Evolutionary conservation across 2,797 vertebrate genomes (phyloP).

Genomic region (Notolepis coatsorum): DNA sequence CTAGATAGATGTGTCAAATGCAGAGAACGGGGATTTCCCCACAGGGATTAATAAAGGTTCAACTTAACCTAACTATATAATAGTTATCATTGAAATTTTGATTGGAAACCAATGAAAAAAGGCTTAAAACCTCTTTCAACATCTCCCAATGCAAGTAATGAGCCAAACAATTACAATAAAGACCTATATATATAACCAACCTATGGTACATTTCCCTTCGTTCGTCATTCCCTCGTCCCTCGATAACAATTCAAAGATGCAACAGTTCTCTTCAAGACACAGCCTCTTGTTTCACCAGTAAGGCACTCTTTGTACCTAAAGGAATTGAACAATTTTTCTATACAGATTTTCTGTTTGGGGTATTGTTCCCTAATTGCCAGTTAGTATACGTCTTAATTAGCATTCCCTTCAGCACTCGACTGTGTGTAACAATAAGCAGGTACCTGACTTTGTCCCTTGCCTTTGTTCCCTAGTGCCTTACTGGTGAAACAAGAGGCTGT

Average conservation of each 20-base stretch:
- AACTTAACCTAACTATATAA: no score
- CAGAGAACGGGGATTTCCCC: no score
- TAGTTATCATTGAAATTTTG: no score
- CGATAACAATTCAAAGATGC: slow-evolving; percentile 14
- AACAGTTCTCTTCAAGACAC: neutral
- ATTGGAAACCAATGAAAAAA: no score
- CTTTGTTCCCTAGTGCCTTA: neutral
- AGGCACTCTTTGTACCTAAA: neutral
- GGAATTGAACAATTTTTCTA: slow-evolving; percentile 10
- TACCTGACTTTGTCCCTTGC: neutral
- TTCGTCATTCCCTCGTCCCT: no score
- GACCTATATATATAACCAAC: no score
- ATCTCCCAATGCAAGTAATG: no score
- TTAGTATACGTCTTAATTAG: slow-evolving; percentile 16
- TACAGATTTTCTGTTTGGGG: slow-evolving; percentile 12
- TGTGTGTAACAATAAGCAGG: slow-evolving; percentile 1
- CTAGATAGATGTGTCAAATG: no score
- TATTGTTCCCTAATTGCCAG: slow-evolving; percentile 12
- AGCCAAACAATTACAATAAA: no score
- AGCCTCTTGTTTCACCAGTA: slow-evolving; percentile 9
- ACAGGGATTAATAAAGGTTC: no score
- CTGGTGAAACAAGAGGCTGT: slow-evolving; percentile 9
- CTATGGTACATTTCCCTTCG: no score
- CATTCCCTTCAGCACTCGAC: neutral
- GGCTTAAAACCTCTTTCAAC: no score